Evolutionary conservation across 2,797 vertebrate genomes (phyloP), one percentile per base, ranked within the genome.

Genomic region (Balearica regulorum): DNA sequence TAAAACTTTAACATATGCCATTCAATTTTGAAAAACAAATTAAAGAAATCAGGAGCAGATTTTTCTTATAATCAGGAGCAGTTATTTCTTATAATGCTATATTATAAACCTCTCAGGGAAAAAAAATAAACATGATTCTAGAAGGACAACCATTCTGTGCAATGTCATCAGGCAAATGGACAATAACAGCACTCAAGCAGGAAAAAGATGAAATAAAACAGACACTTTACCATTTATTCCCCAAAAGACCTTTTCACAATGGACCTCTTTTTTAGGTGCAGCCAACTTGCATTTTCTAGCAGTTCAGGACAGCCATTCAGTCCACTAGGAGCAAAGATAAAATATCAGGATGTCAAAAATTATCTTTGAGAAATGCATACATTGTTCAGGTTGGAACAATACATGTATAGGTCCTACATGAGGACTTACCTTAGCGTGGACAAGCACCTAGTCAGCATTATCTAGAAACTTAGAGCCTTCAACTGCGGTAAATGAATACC

Each of bases 341-440:
- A 64, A 71, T 31, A 64, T 6, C 5, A 37, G 39, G 28, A 61
- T 10, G 31, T 64, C 29, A 64, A 79, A 53, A 25, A 43, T n/a
- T 24, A 22, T 17, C 24, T 75, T 78, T 76, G 41, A 64, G 54
- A 85, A 85, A 37, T 10, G 6, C 31, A 44, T 8, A 21, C 5
- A 0, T 39, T 37, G 22, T 61, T 69, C 29, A 48, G 39, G 29
- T 33, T 66, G 20, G 20, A 87, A 49, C 31, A 37, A 29, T 2
- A 41, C 37, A n/a, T 1, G 0, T 49, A 2, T 17, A 20, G 28
- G 31, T 60, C 70, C 64, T 70, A 22, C 17, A n/a, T 0, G 1
- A 71, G 35, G 51, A 33, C 61, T 46, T 39, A 26, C 13, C 35
- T 48, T 25, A n/a, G 26, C 46, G n/a, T 3, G 15, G 46, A 75